phyloP scores from a whole-genome alignment of 2,113 vertebrate species.

The Burhinus oedicnemus region DNA sequence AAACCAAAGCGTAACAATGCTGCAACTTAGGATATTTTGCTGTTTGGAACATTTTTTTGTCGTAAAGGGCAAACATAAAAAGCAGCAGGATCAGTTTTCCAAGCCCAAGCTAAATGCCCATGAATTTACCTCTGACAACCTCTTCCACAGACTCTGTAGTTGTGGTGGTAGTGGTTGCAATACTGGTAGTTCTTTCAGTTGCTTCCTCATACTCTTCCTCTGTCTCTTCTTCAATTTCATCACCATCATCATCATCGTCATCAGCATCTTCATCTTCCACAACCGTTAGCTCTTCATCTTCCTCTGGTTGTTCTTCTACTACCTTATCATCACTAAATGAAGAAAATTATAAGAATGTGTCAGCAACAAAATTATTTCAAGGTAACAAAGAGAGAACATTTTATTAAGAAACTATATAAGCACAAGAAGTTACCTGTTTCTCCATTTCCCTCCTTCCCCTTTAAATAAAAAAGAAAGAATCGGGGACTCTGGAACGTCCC shows the following conservation, averaged over 20 bases:
- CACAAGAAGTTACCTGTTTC: background rate
- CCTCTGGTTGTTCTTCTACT: conserved; percentile 78
- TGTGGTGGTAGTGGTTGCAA: conserved; percentile 94
- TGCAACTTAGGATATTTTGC: conserved; percentile 26
- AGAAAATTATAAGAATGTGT: background rate
- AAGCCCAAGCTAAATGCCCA: background rate
- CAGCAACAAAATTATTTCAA: background rate
- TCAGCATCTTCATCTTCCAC: conserved; percentile 78
- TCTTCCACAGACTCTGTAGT: conserved; percentile 97
- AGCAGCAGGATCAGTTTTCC: background rate
- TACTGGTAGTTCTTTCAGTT: conserved; percentile 90
- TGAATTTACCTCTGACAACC: conserved; percentile 91
- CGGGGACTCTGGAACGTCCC: background rate
- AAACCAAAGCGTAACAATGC: background rate
- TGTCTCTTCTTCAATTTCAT: conserved; percentile 81
- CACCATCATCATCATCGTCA: conserved; percentile 76
- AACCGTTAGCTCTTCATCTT: conserved; percentile 83
- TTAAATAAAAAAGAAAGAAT: background rate
- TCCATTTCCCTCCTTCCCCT: background rate
- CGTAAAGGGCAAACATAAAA: conserved; percentile 17
- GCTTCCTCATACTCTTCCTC: conserved; percentile 85
- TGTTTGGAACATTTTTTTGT: conserved; percentile 70
- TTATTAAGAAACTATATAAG: background rate
- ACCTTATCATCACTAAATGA: conserved; percentile 86
- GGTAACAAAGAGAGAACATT: background rate